phyloP scores from a whole-genome alignment of 2,888 invertebrate genomes.

The Chesias legatella region DNA sequence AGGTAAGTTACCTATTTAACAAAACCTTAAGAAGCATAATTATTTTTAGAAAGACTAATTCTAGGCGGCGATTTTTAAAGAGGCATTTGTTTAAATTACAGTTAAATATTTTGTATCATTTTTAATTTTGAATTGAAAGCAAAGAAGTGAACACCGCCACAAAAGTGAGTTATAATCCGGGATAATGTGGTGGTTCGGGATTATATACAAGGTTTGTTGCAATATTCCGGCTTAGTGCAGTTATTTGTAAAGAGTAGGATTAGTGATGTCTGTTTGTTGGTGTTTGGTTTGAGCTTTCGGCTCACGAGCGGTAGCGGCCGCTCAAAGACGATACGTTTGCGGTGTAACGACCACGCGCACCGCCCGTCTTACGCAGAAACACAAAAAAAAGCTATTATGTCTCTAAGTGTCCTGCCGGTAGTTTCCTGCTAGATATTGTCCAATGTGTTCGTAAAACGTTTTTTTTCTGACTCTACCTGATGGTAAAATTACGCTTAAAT shows the following conservation, averaged over 20 bases:
- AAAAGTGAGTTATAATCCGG: conserved; percentile 68
- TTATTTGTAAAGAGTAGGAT: conserved; percentile 66
- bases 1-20: no score
- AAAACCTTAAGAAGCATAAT: no score
- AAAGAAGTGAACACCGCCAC: conserved; percentile 59
- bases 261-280: conserved; percentile 60
- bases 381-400: conserved; percentile 48
- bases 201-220: conserved; percentile 67
- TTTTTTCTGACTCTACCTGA: conserved; percentile 25
- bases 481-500: conserved; percentile 5
- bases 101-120: conserved; percentile 37
- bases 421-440: conserved; percentile 36
- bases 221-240: conserved; percentile 63
- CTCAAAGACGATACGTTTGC: conserved; percentile 41
- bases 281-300: conserved; percentile 50
- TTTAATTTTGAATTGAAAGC: conserved; percentile 49
- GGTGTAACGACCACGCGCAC: conserved; percentile 37
- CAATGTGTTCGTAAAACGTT: conserved; percentile 32
- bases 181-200: conserved; percentile 63
- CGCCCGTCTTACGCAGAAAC: conserved; percentile 59
- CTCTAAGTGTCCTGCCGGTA: conserved; percentile 37
- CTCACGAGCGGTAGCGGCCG: conserved; percentile 30
- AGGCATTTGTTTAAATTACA: conserved; percentile 36
- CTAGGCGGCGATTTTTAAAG: conserved; percentile 36
- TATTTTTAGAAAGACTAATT: no score